Percentiles rank a stretch among this genome's conserved stretches.
These are phyloP conservation scores for Lepeophtheirus nordmannii DNA, from an alignment of 2,888 invertebrate species.

Conservation along the genomic window DNA sequence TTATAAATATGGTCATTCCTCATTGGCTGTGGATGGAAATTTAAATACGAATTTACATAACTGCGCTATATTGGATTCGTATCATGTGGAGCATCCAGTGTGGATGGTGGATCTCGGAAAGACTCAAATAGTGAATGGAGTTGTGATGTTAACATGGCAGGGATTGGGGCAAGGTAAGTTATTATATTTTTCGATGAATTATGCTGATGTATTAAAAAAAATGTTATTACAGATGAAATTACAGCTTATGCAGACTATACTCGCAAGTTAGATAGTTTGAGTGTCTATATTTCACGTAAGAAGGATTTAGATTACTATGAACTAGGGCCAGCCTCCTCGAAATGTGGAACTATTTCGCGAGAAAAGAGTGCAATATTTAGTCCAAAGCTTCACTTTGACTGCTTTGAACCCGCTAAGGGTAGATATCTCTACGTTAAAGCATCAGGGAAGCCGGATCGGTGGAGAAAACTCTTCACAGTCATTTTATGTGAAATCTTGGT, in stretches of 20 bases:
- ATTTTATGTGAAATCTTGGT: constrained; percentile 41
- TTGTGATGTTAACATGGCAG: constrained; percentile 40
- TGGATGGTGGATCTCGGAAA: constrained; percentile 40
- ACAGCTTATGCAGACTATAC: constrained; percentile 35
- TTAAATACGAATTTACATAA: constrained; percentile 35
- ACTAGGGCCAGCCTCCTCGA: constrained; percentile 29
- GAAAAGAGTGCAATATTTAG: constrained; percentile 38
- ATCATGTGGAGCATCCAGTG: constrained; percentile 39
- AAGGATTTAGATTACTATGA: constrained; percentile 31
- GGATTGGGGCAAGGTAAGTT: constrained; percentile 35
- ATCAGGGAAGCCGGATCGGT: constrained; percentile 37
- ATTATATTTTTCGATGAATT: background rate
- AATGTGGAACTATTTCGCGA: constrained; percentile 38
- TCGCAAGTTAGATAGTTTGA: constrained; percentile 38
- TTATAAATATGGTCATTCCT: constrained; percentile 33
- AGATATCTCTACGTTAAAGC: constrained; percentile 40
- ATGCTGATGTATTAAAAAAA: background rate
- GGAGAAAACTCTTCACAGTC: constrained; percentile 38
- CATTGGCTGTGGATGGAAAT: constrained; percentile 39
- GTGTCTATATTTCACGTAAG: constrained; percentile 38
- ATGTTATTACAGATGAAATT: constrained; percentile 30
- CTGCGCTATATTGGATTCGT: constrained; percentile 40
- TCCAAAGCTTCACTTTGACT: constrained; percentile 37
- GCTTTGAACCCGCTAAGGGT: constrained; percentile 34
- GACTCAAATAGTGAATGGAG: constrained; percentile 35